Base-by-base conservation (phyloP, 2,113 vertebrate species). In the Scolopax mira region DNA sequence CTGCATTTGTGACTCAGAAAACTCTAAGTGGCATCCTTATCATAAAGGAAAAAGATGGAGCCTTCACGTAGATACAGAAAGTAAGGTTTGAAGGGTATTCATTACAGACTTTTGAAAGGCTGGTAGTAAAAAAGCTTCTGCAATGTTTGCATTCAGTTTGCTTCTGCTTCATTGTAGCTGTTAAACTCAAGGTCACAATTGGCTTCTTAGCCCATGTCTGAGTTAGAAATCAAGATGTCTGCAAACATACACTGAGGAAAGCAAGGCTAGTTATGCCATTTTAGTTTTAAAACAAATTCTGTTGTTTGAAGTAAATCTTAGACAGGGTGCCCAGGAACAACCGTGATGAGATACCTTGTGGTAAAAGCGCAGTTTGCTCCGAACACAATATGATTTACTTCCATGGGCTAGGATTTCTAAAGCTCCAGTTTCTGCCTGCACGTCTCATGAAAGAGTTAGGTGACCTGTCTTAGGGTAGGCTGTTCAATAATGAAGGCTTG, bases 1-100 rank as follows among this genome's bases (percentile, higher is more conserved):
- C 85, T 96, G 88, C 90, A 93, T 95, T 94, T 84, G 85, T 97
- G 95, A 95, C 88, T 96, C 94, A 96, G 94, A 95, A 93, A 39
- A 78, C 60, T 94, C 67, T 64, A 48, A 86, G 57, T 69, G 69
- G 42, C 55, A 74, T 85, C 69, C 33, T 83, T 83, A 84, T 62
- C 35, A 61, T 24, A 78, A 91, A 55, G 37, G n/a, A 42, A 77
- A 72, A 89, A 88, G 75, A 83, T 80, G 52, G 61, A 90, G 48
- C 48, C 62, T 84, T 94, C 51, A 33, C 49, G 46, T 57, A 86
- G 86, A 60, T 84, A 74, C 24, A 78, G 46, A 79, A 90, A 77
- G 73, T 91, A 62, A 60, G 51, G 52, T 78, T 78, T 88, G 55
- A 83, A 85, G 60, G 46, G 31, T 66, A 35, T 73, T 82, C 18